A percentile compares a stretch with the other conserved stretches of the same genome.
phyloP scores from a whole-genome alignment of 1,140 invertebrate species.

The Heliconius hewitsoni region DNA sequence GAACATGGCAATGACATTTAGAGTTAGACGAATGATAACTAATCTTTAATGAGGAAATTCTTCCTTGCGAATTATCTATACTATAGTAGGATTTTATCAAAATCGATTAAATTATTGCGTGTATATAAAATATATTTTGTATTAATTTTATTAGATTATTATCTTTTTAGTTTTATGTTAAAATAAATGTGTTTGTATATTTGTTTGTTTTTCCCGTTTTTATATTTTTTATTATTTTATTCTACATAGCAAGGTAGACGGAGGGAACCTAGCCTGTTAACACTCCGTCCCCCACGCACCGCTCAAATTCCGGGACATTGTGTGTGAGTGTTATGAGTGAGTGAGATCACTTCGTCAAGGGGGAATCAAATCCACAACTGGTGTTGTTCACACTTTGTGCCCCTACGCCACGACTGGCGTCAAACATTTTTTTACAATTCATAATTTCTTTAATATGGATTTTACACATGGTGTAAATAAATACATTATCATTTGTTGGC shows the following conservation, averaged over 20 bases:
- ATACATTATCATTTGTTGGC: too few species aligned
- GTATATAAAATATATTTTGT: constrained; percentile 23
- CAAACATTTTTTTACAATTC: background rate
- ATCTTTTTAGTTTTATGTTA: background rate
- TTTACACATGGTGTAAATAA: too few species aligned
- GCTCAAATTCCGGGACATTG: background rate
- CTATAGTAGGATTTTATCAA: background rate
- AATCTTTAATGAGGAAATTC: constrained; percentile 34
- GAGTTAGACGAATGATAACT: constrained; percentile 23
- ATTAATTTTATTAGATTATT: constrained; percentile 10
- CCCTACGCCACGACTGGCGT: too few species aligned
- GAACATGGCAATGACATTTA: constrained; percentile 25
- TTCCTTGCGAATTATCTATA: constrained; percentile 35
- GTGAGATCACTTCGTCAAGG: background rate
- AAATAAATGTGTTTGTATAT: constrained; percentile 9
- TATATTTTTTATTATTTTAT: too few species aligned
- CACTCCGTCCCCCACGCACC: background rate
- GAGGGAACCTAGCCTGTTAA: background rate
- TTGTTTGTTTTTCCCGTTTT: background rate
- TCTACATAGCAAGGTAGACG: background rate
- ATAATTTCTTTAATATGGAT: background rate
- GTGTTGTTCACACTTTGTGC: background rate
- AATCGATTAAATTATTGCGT: background rate
- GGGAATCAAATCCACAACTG: background rate
- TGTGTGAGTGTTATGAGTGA: background rate